phyloP scores from a whole-genome alignment of 30 jellyfish, hydroid and myxozoan species.

The Phacellophora camtschatica region DNA sequence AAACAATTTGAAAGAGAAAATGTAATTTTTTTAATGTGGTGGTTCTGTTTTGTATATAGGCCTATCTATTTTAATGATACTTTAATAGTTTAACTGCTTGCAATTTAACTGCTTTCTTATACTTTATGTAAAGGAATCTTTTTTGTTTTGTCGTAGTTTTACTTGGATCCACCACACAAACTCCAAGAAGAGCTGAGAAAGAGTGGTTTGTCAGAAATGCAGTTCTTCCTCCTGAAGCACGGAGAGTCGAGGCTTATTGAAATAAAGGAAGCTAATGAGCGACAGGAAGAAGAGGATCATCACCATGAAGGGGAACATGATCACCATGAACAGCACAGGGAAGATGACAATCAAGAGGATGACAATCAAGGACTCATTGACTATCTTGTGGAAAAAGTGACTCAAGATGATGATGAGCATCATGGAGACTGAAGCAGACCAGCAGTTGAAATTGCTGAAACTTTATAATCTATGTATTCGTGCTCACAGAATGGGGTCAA shows the following conservation, averaged over 20 bases:
- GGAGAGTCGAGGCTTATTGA: constrained; percentile 97
- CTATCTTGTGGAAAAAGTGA: constrained; percentile 53
- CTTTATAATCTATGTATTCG: neutral
- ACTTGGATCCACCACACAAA: constrained; percentile 93
- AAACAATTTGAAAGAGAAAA: no score
- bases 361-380: constrained; percentile 58
- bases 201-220: constrained; percentile 95
- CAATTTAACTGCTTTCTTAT: neutral
- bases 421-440: no score
- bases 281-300: constrained; percentile 55
- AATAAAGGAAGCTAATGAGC: constrained; percentile 93
- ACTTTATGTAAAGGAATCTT: neutral
- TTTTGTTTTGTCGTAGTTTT: constrained; percentile 41
- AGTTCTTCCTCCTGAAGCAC: constrained; percentile 90
- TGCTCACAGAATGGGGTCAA: neutral
- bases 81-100: neutral
- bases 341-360: neutral
- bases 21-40: no score
- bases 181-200: constrained; percentile 82
- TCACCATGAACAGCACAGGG: constrained; percentile 12
- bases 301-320: constrained; percentile 23
- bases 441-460: neutral
- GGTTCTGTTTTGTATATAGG: no score
- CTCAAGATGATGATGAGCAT: constrained; percentile 16
- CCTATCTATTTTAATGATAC: no score